phyloP scores from a whole-genome alignment of 2,113 vertebrate species.

The Menidia beryllina region DNA sequence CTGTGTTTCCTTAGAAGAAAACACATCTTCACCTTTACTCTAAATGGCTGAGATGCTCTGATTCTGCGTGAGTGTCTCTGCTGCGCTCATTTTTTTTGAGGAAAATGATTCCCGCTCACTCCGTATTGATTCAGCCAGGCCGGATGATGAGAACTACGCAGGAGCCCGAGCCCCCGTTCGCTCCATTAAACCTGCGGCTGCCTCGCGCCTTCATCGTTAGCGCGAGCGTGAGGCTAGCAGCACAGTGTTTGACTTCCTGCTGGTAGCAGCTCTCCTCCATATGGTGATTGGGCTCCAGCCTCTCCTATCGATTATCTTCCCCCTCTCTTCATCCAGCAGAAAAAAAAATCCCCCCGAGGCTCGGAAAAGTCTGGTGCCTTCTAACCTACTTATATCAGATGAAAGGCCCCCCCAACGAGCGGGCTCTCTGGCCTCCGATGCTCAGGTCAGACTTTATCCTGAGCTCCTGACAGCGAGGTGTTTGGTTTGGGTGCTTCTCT shows the following conservation, averaged over 20 bases:
- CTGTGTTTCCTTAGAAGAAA: neutral
- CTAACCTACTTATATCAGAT: constrained; percentile 4
- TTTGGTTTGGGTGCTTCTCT: constrained; percentile 4
- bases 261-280: constrained; percentile 42
- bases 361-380: constrained; percentile 2
- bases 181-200: constrained; percentile 32
- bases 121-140: constrained; percentile 35
- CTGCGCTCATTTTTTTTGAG: neutral
- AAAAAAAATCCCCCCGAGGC: constrained; percentile 37
- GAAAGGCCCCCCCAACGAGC: neutral
- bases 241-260: constrained; percentile 31
- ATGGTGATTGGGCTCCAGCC: constrained; percentile 55
- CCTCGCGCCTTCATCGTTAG: constrained; percentile 34
- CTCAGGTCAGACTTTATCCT: neutral
- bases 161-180: constrained; percentile 29
- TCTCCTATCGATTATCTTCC: constrained; percentile 45
- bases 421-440: neutral
- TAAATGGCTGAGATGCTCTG: too few relatives aligned
- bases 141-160: constrained; percentile 19
- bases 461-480: neutral
- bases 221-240: constrained; percentile 30
- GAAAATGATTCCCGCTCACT: neutral
- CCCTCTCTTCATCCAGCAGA: neutral
- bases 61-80: constrained; percentile 4
- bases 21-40: too few relatives aligned